Evolutionary conservation across 2,113 vertebrate species (phyloP).

Genomic region (Antechinus stuartii): DNA sequence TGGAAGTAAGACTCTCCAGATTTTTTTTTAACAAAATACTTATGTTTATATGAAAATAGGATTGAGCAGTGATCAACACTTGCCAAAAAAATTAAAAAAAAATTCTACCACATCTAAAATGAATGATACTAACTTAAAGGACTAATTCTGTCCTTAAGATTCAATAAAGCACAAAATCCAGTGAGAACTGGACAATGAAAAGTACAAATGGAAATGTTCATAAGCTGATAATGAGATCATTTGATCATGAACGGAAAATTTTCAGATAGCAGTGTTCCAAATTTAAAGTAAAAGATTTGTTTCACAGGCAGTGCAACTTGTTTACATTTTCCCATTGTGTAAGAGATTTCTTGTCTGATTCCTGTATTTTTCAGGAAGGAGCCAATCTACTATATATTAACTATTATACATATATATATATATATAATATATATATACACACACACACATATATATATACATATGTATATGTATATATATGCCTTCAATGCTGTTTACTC

Average conservation of each 20-base stretch:
- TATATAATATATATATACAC: too few relatives aligned
- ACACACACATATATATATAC: too few relatives aligned
- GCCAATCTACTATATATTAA: not conserved
- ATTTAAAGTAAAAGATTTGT: not conserved
- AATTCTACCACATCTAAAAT: not conserved
- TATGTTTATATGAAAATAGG: not conserved
- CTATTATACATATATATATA: too few relatives aligned
- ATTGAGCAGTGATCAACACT: not conserved
- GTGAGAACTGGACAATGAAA: not conserved
- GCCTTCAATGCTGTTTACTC: not conserved
- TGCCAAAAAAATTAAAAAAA: not conserved
- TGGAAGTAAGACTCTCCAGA: not conserved
- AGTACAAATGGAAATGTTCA: not conserved
- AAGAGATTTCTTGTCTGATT: not conserved
- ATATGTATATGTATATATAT: too few relatives aligned
- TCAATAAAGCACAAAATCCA: not conserved
- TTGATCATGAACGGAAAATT: not conserved
- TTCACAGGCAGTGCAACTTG: not conserved
- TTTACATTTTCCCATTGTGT: not conserved
- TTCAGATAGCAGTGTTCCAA: not conserved
- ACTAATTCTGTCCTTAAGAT: slow-evolving; percentile 6
- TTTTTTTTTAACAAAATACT: not conserved
- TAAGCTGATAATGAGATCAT: not conserved
- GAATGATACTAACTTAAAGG: not conserved
- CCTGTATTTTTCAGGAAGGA: not conserved